Evolutionary conservation across 2,888 invertebrate genomes (phyloP).

Genomic region (Mechanitis messenoides): DNA sequence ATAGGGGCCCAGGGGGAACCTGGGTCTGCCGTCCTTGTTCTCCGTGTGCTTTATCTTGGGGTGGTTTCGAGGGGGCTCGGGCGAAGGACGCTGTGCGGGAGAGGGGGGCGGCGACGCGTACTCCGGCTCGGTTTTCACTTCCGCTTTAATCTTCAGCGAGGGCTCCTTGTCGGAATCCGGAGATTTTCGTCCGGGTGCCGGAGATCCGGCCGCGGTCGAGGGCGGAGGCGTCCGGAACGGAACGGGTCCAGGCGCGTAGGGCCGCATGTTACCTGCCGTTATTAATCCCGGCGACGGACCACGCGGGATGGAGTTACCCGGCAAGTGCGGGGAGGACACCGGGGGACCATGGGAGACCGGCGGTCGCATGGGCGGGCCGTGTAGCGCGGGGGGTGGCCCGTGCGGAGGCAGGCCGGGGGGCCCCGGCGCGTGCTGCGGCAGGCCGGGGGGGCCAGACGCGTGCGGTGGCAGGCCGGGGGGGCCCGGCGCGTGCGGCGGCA

Average conservation of each 20-base stretch:
- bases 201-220: slow-evolving; percentile 19
- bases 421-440: slow-evolving; percentile 26
- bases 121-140: slow-evolving; percentile 70
- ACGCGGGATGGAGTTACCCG: slow-evolving; percentile 11
- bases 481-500: slow-evolving; percentile 18
- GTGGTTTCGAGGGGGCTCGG: slow-evolving; percentile 51
- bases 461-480: neutral
- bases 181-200: slow-evolving; percentile 20
- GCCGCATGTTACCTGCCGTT: slow-evolving; percentile 19
- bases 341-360: slow-evolving; percentile 21
- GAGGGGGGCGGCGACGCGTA: slow-evolving; percentile 56
- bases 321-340: slow-evolving; percentile 7
- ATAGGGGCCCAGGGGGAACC: slow-evolving; percentile 68
- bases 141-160: slow-evolving; percentile 61
- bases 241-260: slow-evolving; percentile 23
- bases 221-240: slow-evolving; percentile 13
- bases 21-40: slow-evolving; percentile 60
- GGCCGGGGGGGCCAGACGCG: slow-evolving; percentile 21
- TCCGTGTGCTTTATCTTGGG: slow-evolving; percentile 70
- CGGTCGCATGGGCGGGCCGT: slow-evolving; percentile 18
- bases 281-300: slow-evolving; percentile 21
- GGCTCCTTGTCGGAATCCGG: slow-evolving; percentile 34
- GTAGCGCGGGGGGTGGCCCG: slow-evolving; percentile 16
- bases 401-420: slow-evolving; percentile 20
- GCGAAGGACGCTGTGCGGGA: slow-evolving; percentile 45